Evolutionary conservation across 2,888 invertebrate species (phyloP), one percentile per base, ranked within the genome.

Genomic region (Andrena flavipes): DNA sequence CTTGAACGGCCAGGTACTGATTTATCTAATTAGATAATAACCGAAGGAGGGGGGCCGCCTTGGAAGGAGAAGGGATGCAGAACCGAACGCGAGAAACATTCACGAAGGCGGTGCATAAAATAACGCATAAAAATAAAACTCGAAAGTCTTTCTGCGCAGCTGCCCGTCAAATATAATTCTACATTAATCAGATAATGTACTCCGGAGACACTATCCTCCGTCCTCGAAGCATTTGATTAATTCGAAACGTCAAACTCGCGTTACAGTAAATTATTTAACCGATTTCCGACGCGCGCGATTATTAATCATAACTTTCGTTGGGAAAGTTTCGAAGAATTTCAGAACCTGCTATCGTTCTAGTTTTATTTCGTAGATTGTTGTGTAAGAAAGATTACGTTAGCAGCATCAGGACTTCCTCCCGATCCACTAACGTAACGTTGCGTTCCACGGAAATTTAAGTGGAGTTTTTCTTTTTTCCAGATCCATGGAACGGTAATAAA

Each of bases 1-100:
- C 60, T 92, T 95, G 30, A 95, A 95, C 88, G 95, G 95, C 7
- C 93, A 92, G 87, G 92, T 92, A 86, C 74, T 65, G 26, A 51
- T 63, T 76, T 54, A 49, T 65, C 59, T 72, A 80, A 79, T 80
- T 72, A 78, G 29, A 56, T n/a, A 26, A 71, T 51, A 49, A 71
- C 20, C 42, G 6, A 2, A 2, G 30, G 35, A 26, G 10, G 33
- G n/a, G 5, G 42, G 13, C 0, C 16, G 42, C 42, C 5, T 0
- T 42, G 42, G 42, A 13, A 13, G 16, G 42, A 26, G 23, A 20
- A 56, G 26, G 56, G 26, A 4, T 3, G 23, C 2, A n/a, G 23
- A 8, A 20, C 20, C 20, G 20, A 54, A 20, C 54, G 8, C 54
- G 23, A 23, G 54, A 54, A 54, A 54, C 54, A 20, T 20, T 54